Conservation (phyloP, 2,797 vertebrate species). For the Bovichtus diacanthus region DNA sequence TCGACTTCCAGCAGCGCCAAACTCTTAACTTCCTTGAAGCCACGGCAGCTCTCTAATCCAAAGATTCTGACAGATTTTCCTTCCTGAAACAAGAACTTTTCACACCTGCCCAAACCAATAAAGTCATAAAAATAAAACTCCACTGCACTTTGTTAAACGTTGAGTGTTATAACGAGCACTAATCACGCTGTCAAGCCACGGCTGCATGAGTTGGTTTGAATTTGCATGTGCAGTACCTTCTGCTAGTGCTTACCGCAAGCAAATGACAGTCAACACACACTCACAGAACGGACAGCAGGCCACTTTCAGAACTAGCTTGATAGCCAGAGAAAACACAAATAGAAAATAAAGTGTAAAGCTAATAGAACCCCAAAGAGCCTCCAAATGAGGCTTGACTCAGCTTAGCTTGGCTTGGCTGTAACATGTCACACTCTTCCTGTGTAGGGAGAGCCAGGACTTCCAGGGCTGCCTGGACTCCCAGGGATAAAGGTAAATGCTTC, state of each 20-base stretch:
- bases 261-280: slow-evolving; percentile 41
- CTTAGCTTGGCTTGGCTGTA: slow-evolving; percentile 88
- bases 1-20: slow-evolving; percentile 44
- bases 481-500: slow-evolving; percentile 98
- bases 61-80: slow-evolving; percentile 54
- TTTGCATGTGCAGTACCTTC: slow-evolving; percentile 75
- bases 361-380: slow-evolving; percentile 58
- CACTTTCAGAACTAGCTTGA: slow-evolving; percentile 43
- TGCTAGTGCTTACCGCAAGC: slow-evolving; percentile 56
- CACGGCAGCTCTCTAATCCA: slow-evolving; percentile 55
- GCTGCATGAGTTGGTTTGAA: slow-evolving; percentile 78
- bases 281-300: slow-evolving; percentile 21
- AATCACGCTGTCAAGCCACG: slow-evolving; percentile 68
- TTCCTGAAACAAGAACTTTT: slow-evolving; percentile 61
- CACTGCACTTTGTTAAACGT: slow-evolving; percentile 60
- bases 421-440: slow-evolving; percentile 94
- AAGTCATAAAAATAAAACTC: slow-evolving; percentile 42
- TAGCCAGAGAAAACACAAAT: slow-evolving; percentile 50
- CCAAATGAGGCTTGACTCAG: slow-evolving; percentile 70
- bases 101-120: slow-evolving; percentile 65
- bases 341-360: slow-evolving; percentile 31
- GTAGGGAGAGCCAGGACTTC: slow-evolving; percentile 99
- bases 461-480: slow-evolving; percentile 99
- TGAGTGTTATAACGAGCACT: slow-evolving; percentile 75
- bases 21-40: slow-evolving; percentile 50